Base-by-base conservation (phyloP, 2,888 invertebrate genomes). In the Agriotes lineatus region DNA sequence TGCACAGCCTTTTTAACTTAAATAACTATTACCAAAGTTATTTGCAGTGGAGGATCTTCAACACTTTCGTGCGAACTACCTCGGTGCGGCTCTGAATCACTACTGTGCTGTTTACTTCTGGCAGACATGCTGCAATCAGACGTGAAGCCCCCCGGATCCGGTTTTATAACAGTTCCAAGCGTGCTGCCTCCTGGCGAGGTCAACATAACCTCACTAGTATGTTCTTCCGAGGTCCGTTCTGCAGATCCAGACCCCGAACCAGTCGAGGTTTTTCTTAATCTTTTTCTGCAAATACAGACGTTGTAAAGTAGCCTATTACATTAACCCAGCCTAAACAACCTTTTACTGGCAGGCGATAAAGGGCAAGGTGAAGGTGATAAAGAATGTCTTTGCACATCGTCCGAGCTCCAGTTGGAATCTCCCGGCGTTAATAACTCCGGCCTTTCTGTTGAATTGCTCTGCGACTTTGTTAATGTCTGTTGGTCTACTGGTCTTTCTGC, bases 401-500 rank as follows among this genome's bases (percentile, higher is more conserved):
- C 88, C 60, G 87, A 85, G 75, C 86, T 86, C 86, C 83, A 88
- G 67, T 86, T 84, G 1, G 89, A 87, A 63, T 90, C 91, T 0
- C 84, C 86, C n/a, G 88, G 85, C 33, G 85, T 83, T 63, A 89
- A 85, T 69, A 89, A 84, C 74, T 88, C 89, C 0, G 86, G 81
- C 74, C 81, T 79, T 67, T 84, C 85, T 19, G 81, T 69, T 3
- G 86, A 85, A 64, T 88, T 88, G 74, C 88, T 90, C 73, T 91
- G 91, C 42, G 92, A 89, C 75, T 93, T 90, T 60, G 91, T 91
- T 63, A 93, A 42, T 12, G 65, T 84, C 10, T 92, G 91, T 58
- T 92, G 91, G 35, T 92, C 90, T 75, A 93, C 90, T 6, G 93
- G 94, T 89, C 94, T 94, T 83, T 96, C 95, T 10, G 95, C 94